These are phyloP conservation scores for Fragum whitleyi DNA, from an alignment of 2,888 invertebrate species.

Conservation along the genomic window DNA sequence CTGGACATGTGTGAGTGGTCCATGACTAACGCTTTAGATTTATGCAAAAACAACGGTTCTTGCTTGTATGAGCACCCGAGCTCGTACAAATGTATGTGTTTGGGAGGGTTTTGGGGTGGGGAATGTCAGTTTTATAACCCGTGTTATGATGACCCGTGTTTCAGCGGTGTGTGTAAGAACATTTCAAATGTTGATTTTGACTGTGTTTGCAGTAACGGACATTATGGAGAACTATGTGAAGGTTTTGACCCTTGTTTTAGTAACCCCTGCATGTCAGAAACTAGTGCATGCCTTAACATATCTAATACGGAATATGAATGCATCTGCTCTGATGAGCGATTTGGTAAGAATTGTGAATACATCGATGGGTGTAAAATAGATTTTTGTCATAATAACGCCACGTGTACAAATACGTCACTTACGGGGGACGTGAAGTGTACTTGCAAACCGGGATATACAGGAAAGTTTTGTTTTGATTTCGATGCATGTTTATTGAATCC, in stretches of 20 bases:
- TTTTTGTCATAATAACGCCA: slow-evolving; percentile 74
- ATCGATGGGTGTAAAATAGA: slow-evolving; percentile 74
- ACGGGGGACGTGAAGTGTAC: slow-evolving; percentile 62
- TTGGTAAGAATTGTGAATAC: slow-evolving; percentile 75
- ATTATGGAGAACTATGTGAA: slow-evolving; percentile 69
- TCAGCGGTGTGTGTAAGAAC: slow-evolving; percentile 78
- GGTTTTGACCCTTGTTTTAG: slow-evolving; percentile 65
- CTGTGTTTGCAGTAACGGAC: slow-evolving; percentile 68
- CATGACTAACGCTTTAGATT: neutral
- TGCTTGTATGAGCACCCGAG: slow-evolving; percentile 68
- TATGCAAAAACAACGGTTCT: slow-evolving; percentile 75
- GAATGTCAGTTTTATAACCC: slow-evolving; percentile 74
- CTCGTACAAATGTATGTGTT: slow-evolving; percentile 77
- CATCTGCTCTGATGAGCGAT: slow-evolving; percentile 74
- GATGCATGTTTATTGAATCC: slow-evolving; percentile 70
- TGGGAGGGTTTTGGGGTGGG: slow-evolving; percentile 72
- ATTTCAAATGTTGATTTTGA: slow-evolving; percentile 64
- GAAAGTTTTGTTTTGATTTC: slow-evolving; percentile 70
- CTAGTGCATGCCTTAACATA: slow-evolving; percentile 61
- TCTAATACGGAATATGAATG: slow-evolving; percentile 70
- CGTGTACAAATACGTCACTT: slow-evolving; percentile 69
- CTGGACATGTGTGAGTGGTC: slow-evolving; percentile 65
- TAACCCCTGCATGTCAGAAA: slow-evolving; percentile 56
- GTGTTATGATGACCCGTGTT: slow-evolving; percentile 77
- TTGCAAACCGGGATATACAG: slow-evolving; percentile 70